A percentile compares a stretch with the other conserved stretches of the same genome.
Evolutionary conservation across 2,113 vertebrate species (phyloP).

Genomic region (Mobula birostris): DNA sequence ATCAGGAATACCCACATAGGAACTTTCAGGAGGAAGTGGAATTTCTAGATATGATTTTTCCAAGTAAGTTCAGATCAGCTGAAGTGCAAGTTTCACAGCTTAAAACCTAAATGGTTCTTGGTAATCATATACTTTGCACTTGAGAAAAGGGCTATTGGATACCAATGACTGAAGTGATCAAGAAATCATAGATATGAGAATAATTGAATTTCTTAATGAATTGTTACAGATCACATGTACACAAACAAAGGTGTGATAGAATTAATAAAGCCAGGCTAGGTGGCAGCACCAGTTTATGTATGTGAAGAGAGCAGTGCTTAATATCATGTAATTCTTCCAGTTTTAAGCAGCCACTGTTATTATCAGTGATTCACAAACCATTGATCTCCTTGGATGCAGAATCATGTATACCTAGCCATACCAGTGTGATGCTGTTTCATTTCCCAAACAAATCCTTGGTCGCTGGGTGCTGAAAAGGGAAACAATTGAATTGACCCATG

Average conservation of each 20-base stretch:
- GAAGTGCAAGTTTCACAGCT: not conserved
- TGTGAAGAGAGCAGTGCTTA: not conserved
- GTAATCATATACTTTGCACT: not conserved
- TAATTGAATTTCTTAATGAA: not conserved
- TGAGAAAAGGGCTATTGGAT: not conserved
- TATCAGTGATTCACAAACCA: not conserved
- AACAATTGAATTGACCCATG: not conserved
- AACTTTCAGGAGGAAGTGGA: constrained; percentile 99
- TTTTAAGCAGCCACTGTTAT: not conserved
- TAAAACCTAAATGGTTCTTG: not conserved
- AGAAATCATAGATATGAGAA: not conserved
- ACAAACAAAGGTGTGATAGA: not conserved
- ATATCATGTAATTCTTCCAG: not conserved
- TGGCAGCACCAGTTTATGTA: not conserved
- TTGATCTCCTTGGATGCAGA: not conserved
- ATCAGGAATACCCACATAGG: constrained; percentile 98
- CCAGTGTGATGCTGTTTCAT: not conserved
- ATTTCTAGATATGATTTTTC: constrained; percentile 96
- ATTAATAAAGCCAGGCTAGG: not conserved
- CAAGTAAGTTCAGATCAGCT: constrained; percentile 68
- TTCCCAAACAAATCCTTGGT: not conserved
- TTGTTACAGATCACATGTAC: not conserved
- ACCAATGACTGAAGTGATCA: too few species aligned
- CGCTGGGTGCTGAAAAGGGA: not conserved
- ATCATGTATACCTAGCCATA: not conserved